Percentiles rank a stretch among this genome's conserved stretches.
Evolutionary conservation across 2,797 vertebrate species (phyloP).

Genomic region (Eutrigla gurnardus): DNA sequence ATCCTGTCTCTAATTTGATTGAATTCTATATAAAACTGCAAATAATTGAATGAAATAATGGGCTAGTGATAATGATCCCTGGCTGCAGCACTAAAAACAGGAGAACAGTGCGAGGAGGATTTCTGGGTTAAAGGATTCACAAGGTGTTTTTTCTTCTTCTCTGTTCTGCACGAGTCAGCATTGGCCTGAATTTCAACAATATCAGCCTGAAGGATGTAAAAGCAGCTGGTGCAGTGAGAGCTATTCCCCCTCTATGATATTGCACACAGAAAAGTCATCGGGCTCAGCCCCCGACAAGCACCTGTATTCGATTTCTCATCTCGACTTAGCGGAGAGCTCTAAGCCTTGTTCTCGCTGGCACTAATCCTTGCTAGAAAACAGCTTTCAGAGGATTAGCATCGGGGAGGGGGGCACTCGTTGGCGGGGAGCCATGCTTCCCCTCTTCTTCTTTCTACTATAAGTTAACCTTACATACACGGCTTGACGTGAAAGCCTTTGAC

Average conservation of each 20-base stretch:
- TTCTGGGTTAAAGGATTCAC: conserved; percentile 70
- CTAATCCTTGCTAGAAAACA: conserved; percentile 85
- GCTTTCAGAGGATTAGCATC: conserved; percentile 85
- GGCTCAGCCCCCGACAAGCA: conserved; percentile 73
- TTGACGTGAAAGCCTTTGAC: conserved; percentile 63
- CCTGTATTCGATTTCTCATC: conserved; percentile 84
- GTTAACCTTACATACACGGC: conserved; percentile 57
- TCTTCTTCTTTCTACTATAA: conserved; percentile 36
- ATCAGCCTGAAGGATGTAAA: conserved; percentile 74
- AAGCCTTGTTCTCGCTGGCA: conserved; percentile 81
- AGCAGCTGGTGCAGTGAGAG: conserved; percentile 66
- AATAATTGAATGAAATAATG: too few relatives aligned
- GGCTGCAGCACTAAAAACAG: conserved; percentile 15
- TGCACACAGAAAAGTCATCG: conserved; percentile 69
- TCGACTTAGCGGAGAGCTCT: conserved; percentile 73
- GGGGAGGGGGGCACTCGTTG: conserved; percentile 58
- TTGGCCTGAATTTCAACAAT: conserved; percentile 80
- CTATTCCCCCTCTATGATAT: conserved; percentile 60
- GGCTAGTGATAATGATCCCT: not conserved
- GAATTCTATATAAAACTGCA: too few relatives aligned
- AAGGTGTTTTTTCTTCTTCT: conserved; percentile 41
- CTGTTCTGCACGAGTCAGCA: conserved; percentile 77
- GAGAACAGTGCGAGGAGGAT: conserved; percentile 38
- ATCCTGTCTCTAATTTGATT: too few relatives aligned
- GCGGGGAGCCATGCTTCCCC: conserved; percentile 42